Percentiles rank a stretch among this genome's conserved stretches.
Evolutionary conservation across 1,140 invertebrate genomes (phyloP).

Genomic region (Temnothorax nylanderi): DNA sequence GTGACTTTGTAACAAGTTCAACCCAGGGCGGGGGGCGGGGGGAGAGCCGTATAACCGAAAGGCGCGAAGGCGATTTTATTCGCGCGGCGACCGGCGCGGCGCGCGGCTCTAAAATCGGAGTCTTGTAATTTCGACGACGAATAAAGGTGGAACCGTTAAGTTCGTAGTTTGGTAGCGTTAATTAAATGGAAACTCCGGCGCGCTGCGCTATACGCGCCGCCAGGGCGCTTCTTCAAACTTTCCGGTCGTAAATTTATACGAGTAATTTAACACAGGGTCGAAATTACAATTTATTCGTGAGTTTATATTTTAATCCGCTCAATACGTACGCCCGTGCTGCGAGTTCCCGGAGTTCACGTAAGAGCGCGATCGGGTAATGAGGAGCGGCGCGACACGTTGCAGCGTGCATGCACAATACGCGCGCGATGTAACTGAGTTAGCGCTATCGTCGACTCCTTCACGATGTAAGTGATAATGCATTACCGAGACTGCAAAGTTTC

Average conservation of each 20-base stretch:
- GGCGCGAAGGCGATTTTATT: slow-evolving; percentile 6
- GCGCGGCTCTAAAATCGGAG: slow-evolving; percentile 39
- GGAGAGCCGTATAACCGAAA: neutral
- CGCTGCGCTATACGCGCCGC: slow-evolving; percentile 1
- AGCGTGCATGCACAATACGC: slow-evolving; percentile 29
- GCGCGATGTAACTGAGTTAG: slow-evolving; percentile 21
- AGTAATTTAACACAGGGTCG: slow-evolving; percentile 50
- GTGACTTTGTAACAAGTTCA: slow-evolving; percentile 33
- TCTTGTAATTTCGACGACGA: slow-evolving; percentile 52
- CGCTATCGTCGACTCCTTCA: slow-evolving; percentile 11
- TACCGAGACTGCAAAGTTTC: neutral
- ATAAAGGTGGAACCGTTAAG: slow-evolving; percentile 57
- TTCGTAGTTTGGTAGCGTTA: slow-evolving; percentile 45
- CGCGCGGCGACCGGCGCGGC: neutral
- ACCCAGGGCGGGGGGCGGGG: too few species aligned
- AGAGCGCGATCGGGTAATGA: slow-evolving; percentile 19
- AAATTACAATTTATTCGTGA: slow-evolving; percentile 60
- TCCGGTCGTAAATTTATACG: slow-evolving; percentile 48
- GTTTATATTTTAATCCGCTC: slow-evolving; percentile 56
- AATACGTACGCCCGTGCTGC: slow-evolving; percentile 4
- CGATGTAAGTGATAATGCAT: slow-evolving; percentile 23
- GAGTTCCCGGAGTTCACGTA: slow-evolving; percentile 12
- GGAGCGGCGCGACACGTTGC: slow-evolving; percentile 27
- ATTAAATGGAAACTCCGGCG: slow-evolving; percentile 50
- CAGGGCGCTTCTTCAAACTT: slow-evolving; percentile 47